Evolutionary conservation across 2,797 vertebrate genomes (phyloP).

Genomic region (Enteromius thamalakanensis): DNA sequence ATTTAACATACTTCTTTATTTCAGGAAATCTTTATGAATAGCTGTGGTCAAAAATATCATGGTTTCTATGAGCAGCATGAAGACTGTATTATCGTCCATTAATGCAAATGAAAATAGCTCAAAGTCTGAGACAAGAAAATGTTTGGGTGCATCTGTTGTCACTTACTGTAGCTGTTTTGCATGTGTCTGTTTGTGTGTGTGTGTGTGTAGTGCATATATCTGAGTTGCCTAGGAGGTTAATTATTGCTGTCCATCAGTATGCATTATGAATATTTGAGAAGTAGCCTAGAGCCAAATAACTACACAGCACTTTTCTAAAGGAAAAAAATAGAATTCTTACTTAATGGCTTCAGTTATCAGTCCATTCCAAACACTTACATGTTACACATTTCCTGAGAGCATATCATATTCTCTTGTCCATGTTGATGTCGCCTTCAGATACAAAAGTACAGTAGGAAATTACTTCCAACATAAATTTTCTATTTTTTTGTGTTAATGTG

Average conservation of each 20-base stretch:
- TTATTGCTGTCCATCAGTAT: constrained; percentile 18
- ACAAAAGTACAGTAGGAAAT: constrained; percentile 22
- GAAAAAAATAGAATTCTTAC: constrained; percentile 28
- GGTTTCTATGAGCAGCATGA: not conserved
- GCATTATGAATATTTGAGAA: constrained; percentile 25
- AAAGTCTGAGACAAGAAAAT: not conserved
- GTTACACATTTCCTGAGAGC: constrained; percentile 40
- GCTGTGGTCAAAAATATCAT: not conserved
- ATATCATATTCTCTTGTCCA: constrained; percentile 4
- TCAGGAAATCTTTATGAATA: not conserved
- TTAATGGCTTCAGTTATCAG: constrained; percentile 47
- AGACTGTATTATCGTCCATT: constrained; percentile 17
- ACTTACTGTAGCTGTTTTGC: not conserved
- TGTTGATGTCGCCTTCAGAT: constrained; percentile 5
- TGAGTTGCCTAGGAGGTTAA: constrained; percentile 27
- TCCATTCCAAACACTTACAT: constrained; percentile 42
- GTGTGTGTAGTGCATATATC: not conserved
- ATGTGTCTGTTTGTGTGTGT: not conserved
- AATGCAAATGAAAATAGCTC: not conserved
- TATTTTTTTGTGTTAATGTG: not conserved
- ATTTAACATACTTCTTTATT: too few relatives aligned
- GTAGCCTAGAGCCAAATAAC: constrained; percentile 15
- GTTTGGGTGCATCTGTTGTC: constrained; percentile 1
- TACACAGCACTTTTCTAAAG: constrained; percentile 38
- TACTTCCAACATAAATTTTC: not conserved